Evolutionary conservation across 2,888 invertebrate species (phyloP), one percentile per base, ranked within the genome.

Genomic region (Heliconius ismenius): DNA sequence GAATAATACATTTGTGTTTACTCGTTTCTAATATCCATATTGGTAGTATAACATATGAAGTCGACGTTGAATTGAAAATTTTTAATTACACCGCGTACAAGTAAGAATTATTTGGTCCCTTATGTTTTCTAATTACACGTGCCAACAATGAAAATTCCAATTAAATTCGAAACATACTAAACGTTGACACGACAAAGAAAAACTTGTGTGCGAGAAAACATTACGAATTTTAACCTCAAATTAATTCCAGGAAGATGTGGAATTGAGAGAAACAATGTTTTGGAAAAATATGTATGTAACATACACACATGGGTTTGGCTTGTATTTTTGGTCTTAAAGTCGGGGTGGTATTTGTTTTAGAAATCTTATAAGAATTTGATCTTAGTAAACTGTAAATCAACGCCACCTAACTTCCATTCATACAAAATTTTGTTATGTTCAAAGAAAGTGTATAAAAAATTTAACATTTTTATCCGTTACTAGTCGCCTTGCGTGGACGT

Each of bases 81-180:
- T 83, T 83, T 83, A 84, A 84, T 84, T 82, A 83, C 80, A 75
- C 81, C 81, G 76, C 79, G 84, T 84, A 83, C 82, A 83, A 84
- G 83, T 83, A 82, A 84, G 83, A 85, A 86, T 82, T 84, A 86
- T 87, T 86, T 86, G 87, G 86, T 86, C 81, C 80, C 84, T 84
- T 82, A 82, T 86, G 82, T 85, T 87, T 89, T 90, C 88, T 88
- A 90, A 91, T 91, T 90, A 91, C 89, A 91, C 87, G 87, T 89
- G 88, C 86, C 86, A 86, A 91, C 89, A 91, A 89, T 89, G 89
- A 88, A 89, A 90, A 90, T 89, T 91, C 87, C 90, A 91, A 91
- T 91, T 91, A 90, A 89, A 90, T 90, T 85, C 83, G 70, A 76
- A 83, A 82, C 82, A 86, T 86, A 89, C 89, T 87, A 90, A 89